These are phyloP conservation scores for Brachirus orientalis DNA, from an alignment of 2,113 vertebrate species.

Conservation along the genomic window DNA sequence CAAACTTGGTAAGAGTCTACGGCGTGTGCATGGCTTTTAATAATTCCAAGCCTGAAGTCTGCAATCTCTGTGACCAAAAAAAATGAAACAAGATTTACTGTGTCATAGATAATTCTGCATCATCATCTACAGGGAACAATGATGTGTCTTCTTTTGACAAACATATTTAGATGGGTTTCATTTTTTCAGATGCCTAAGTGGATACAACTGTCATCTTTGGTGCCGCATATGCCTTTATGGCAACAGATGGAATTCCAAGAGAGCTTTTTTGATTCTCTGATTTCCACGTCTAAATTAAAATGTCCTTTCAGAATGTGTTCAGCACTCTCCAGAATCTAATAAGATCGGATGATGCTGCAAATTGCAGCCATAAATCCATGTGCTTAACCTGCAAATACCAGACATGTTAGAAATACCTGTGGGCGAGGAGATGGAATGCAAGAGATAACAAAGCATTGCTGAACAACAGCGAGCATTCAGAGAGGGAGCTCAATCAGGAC, in stretches of 20 bases:
- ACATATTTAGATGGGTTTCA: slow-evolving; percentile 2
- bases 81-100: not conserved
- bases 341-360: slow-evolving; percentile 27
- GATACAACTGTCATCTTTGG: slow-evolving; percentile 4
- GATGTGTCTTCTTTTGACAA: slow-evolving; percentile 22
- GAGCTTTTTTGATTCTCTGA: not conserved
- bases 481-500: not conserved
- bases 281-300: slow-evolving; percentile 21
- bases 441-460: not conserved
- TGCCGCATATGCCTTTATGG: too few relatives aligned
- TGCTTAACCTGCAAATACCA: slow-evolving; percentile 18
- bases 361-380: slow-evolving; percentile 5
- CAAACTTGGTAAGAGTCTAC: not conserved
- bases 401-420: slow-evolving; percentile 18
- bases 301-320: slow-evolving; percentile 4
- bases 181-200: slow-evolving; percentile 15
- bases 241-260: too few relatives aligned
- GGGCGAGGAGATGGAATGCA: slow-evolving; percentile 23
- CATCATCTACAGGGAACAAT: not conserved
- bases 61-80: slow-evolving; percentile 13
- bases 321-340: not conserved
- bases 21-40: not conserved
- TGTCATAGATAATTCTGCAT: not conserved
- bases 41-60: not conserved
- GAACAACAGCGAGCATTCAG: slow-evolving; percentile 15